Base-by-base conservation (phyloP, 2,113 vertebrate genomes). In the Camelus bactrianus region DNA sequence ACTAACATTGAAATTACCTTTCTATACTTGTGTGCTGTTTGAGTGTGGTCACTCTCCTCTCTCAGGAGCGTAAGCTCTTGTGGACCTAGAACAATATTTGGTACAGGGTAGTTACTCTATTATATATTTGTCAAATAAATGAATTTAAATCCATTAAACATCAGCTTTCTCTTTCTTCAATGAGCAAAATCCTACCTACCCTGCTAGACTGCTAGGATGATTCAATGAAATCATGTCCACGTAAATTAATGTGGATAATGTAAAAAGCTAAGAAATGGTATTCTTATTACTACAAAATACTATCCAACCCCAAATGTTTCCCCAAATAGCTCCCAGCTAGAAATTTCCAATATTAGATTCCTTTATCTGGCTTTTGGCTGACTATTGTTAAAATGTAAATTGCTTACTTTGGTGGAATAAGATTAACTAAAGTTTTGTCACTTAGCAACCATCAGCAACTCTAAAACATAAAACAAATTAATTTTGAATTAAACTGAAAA, bases 351-450 rank as follows among this genome's bases (percentile, higher is more conserved):
- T 50, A 70, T 77, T 62, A 92, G 60, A 50, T 89, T 70, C 24
- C 15, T 42, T 96, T 83, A 32, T 67, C 92, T 89, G 73, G 50
- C 75, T 93, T 94, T 62, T n/a, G 73, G 77, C 67, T 87, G 46
- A 83, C 24, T 93, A 79, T 38, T 85, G 32, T 81, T 76, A 96
- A 88, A 92, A 76, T 81, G 48, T 52, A 94, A 95, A 85, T 77
- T 69, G 67, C 67, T 95, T 72, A 77, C 76, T 28, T 93, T 82
- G 22, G 35, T 85, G 38, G 24, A 96, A 65, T 64, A 93, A 88
- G 67, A 75, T 94, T 64, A 89, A 65, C 72, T 89, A 96, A 76
- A 93, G 26, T 79, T 94, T 70, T 90, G 38, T 81, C 65, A 81
- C 38, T 93, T 96, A 93, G 93, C 80, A 95, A 93, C 65, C 22